phyloP scores from a whole-genome alignment of 2,888 invertebrate species.

The Morpho achilles region DNA sequence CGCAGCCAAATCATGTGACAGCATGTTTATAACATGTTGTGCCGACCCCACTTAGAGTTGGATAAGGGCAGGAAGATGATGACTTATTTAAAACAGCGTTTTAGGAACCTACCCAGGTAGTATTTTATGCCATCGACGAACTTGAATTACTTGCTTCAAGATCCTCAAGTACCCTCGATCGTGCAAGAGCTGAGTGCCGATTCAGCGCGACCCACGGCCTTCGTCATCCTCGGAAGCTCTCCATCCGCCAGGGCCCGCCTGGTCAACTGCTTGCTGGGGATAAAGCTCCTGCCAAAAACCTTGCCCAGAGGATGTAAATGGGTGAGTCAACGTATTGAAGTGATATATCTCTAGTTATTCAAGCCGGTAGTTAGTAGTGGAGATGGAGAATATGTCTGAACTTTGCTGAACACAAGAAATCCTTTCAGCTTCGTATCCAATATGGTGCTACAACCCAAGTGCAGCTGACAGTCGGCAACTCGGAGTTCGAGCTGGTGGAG shows the following conservation, averaged over 20 bases:
- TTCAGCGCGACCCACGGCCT: slow-evolving; percentile 76
- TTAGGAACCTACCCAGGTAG: too few species aligned
- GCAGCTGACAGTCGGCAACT: slow-evolving; percentile 80
- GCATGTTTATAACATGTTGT: too few species aligned
- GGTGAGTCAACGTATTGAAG: slow-evolving; percentile 67
- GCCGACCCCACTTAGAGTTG: too few species aligned
- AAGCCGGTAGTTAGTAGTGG: too few species aligned
- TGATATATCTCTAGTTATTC: background rate
- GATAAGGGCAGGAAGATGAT: too few species aligned
- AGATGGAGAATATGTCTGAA: too few species aligned
- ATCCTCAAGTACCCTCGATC: slow-evolving; percentile 47
- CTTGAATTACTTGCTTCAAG: slow-evolving; percentile 33
- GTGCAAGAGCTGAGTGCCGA: slow-evolving; percentile 54
- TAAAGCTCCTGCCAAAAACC: slow-evolving; percentile 81
- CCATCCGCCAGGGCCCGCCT: slow-evolving; percentile 84
- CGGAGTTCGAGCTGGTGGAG: slow-evolving; percentile 86
- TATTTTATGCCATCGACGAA: too few species aligned
- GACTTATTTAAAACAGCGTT: too few species aligned
- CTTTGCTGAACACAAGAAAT: too few species aligned
- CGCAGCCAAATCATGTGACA: too few species aligned
- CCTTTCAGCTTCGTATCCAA: slow-evolving; percentile 74
- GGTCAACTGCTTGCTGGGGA: slow-evolving; percentile 85
- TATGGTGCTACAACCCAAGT: slow-evolving; percentile 79
- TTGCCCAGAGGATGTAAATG: slow-evolving; percentile 81
- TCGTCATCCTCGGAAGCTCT: slow-evolving; percentile 86